These are phyloP conservation scores for Tuberolachnus salignus DNA, from an alignment of 2,888 invertebrate species.

Conservation along the genomic window DNA sequence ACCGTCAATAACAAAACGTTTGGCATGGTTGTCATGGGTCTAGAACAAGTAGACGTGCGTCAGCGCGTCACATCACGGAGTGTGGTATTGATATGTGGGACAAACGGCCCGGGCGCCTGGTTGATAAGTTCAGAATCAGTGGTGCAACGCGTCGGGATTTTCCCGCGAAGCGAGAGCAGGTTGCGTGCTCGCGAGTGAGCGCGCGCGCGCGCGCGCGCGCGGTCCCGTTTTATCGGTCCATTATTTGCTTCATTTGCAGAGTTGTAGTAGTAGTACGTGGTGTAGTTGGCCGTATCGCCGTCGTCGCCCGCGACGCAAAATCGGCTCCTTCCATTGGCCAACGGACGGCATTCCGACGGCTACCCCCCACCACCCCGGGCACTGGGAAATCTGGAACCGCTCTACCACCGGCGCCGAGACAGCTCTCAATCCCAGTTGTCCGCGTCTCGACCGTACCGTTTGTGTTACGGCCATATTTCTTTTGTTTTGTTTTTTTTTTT, in stretches of 20 bases:
- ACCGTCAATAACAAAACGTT: no score
- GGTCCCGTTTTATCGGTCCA: slow-evolving; percentile 14
- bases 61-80: no score
- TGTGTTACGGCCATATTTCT: slow-evolving; percentile 52
- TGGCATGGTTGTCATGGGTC: no score
- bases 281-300: slow-evolving; percentile 53
- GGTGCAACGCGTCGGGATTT: slow-evolving; percentile 43
- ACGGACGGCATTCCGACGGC: slow-evolving; percentile 51
- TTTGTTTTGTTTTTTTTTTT: slow-evolving; percentile 47
- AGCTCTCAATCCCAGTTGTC: slow-evolving; percentile 57
- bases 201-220: background rate
- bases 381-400: slow-evolving; percentile 55
- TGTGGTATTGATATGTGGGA: background rate
- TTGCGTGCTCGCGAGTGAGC: no score
- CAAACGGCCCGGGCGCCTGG: background rate
- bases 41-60: no score
- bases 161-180: background rate
- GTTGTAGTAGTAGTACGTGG: slow-evolving; percentile 15
- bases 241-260: slow-evolving; percentile 42
- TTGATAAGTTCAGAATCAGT: slow-evolving; percentile 32
- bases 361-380: slow-evolving; percentile 25
- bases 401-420: slow-evolving; percentile 55
- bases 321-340: slow-evolving; percentile 39
- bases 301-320: slow-evolving; percentile 54
- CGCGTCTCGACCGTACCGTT: slow-evolving; percentile 51